phyloP scores from a whole-genome alignment of 1,140 invertebrate genomes.

The Laupala kohalensis region DNA sequence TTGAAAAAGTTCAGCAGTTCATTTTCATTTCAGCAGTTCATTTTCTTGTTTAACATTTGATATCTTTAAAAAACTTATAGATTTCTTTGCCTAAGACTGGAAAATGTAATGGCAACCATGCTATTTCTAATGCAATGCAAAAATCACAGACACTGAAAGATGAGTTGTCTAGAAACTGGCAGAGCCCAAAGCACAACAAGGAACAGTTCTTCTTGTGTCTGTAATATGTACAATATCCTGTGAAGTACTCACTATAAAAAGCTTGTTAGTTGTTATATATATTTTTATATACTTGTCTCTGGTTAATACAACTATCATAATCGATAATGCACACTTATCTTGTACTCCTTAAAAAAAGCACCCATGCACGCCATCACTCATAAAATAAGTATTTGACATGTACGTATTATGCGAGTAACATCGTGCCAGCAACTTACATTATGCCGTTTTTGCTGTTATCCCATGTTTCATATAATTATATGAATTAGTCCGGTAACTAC shows the following conservation, averaged over 20 bases:
- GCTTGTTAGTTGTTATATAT: slow-evolving; percentile 1
- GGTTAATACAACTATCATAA: slow-evolving; percentile 1
- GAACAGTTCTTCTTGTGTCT: slow-evolving; percentile 8
- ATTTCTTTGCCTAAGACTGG: slow-evolving; percentile 4
- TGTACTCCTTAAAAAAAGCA: neutral
- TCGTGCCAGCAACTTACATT: slow-evolving; percentile 1
- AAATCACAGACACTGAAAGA: slow-evolving; percentile 15
- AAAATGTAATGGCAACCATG: slow-evolving; percentile 4
- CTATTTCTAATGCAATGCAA: slow-evolving; percentile 14
- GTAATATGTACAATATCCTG: slow-evolving; percentile 11
- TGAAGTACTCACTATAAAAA: slow-evolving; percentile 7
- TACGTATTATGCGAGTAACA: slow-evolving; percentile 1
- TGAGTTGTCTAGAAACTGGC: slow-evolving; percentile 9
- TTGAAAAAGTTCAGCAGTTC: neutral
- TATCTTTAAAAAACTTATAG: slow-evolving; percentile 1
- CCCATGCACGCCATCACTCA: slow-evolving; percentile 1
- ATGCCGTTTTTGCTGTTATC: neutral
- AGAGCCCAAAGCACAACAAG: slow-evolving; percentile 11
- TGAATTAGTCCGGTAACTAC: slow-evolving; percentile 12
- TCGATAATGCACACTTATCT: neutral
- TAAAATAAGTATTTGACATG: neutral
- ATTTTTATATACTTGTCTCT: neutral
- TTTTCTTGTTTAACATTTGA: neutral
- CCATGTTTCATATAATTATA: neutral
- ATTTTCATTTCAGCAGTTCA: neutral